Evolutionary conservation across 2,797 vertebrate species (phyloP), one percentile per base, ranked within the genome.

Genomic region (Macropodus opercularis): DNA sequence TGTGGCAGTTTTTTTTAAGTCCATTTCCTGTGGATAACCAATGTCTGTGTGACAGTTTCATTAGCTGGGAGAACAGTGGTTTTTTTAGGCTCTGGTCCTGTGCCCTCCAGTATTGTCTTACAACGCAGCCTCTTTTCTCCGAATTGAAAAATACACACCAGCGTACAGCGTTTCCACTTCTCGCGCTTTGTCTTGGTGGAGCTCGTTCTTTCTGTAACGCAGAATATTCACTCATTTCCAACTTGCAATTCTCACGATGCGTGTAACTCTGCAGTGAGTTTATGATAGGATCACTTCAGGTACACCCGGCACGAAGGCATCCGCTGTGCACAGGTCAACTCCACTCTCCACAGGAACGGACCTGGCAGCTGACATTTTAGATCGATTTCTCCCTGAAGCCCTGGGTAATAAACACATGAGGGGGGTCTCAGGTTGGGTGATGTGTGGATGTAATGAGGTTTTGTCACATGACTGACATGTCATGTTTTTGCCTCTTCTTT

Each of bases 321-420:
- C 67, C 63, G 41, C 58, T 55, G 76, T 69, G 65, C 57, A 50
- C 74, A 65, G 68, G 78, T 87, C 80, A 83, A 32, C 83, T 52
- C 65, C 67, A 46, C 54, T 71, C 75, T 87, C 72, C 58, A 53
- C 79, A 77, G 74, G 72, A 85, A 67, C 50, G 63, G 63, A 84
- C 66, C 49, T 72, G 86, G 77, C 85, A 83, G 85, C 85, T 91
- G 91, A 90, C 90, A 90, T 91, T 89, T 89, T 69, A 80, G 74
- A 91, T 89, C 62, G 76, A 91, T 87, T 85, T 85, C 65, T 80
- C 81, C 80, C 76, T 2, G 29, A 85, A 72, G 77, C 75, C 79
- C 80, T 77, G 75, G 65, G 85, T 84, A 90, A 91, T 88, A 89
- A 90, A 88, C 88, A 89, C 86, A 86, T 79, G 77, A 89, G 83